phyloP scores from a whole-genome alignment of 92 coral and sea anemone genomes.

The Desmophyllum pertusum region DNA sequence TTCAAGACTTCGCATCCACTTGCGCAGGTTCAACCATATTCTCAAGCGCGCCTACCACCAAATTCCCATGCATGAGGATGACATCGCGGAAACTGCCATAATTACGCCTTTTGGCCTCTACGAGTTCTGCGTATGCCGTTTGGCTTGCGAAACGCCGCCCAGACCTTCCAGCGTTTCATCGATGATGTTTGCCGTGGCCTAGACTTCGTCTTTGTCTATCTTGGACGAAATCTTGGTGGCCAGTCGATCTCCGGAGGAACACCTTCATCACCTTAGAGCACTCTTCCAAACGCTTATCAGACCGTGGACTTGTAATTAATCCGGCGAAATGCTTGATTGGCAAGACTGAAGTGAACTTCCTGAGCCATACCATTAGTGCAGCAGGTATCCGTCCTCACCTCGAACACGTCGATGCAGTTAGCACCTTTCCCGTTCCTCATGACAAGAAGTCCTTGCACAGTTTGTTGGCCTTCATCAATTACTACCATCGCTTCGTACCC shows the following conservation, averaged over 20 bases:
- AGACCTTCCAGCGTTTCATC: slow-evolving; percentile 58
- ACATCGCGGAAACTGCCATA: slow-evolving; percentile 53
- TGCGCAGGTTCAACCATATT: slow-evolving; percentile 30
- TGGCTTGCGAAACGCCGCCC: slow-evolving; percentile 51
- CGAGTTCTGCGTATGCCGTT: slow-evolving; percentile 58
- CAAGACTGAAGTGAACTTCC: slow-evolving; percentile 48
- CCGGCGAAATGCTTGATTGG: slow-evolving; percentile 58
- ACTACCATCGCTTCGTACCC: neutral
- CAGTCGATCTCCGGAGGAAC: neutral
- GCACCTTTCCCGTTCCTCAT: slow-evolving; percentile 38
- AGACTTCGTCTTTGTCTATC: slow-evolving; percentile 23
- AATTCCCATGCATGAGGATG: slow-evolving; percentile 31
- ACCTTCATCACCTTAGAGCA: slow-evolving; percentile 37
- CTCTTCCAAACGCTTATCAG: slow-evolving; percentile 54
- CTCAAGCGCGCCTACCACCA: slow-evolving; percentile 53
- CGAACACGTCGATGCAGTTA: slow-evolving; percentile 48
- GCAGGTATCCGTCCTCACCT: slow-evolving; percentile 41
- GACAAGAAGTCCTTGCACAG: slow-evolving; percentile 47
- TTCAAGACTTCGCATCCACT: slow-evolving; percentile 50
- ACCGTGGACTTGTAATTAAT: slow-evolving; percentile 53
- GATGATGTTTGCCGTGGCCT: slow-evolving; percentile 34
- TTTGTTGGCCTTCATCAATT: slow-evolving; percentile 7
- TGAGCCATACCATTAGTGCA: slow-evolving; percentile 49
- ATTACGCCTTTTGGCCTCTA: slow-evolving; percentile 59
- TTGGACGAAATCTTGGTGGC: slow-evolving; percentile 23